phyloP scores from a whole-genome alignment of 37 sponge, comb jelly and placozoan species.

The Spongilla lacustris region DNA sequence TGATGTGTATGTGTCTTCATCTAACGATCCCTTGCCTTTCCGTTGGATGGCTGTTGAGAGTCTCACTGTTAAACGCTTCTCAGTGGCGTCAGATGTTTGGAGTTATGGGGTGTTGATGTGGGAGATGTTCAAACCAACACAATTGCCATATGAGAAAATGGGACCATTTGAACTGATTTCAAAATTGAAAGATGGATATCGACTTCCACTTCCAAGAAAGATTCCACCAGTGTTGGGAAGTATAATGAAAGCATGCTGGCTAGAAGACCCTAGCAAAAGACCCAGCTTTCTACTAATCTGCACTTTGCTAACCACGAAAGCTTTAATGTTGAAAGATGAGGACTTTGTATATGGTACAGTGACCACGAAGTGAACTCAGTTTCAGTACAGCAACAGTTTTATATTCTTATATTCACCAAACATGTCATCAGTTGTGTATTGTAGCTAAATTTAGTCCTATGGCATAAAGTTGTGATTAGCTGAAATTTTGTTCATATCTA shows the following conservation, averaged over 20 bases:
- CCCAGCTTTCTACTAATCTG: constrained; percentile 39
- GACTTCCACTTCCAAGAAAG: constrained; percentile 8
- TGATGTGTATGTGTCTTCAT: not conserved
- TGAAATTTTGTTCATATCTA: no score
- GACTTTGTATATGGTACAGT: no score
- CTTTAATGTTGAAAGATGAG: not conserved
- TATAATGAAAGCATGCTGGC: constrained; percentile 62
- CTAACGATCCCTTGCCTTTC: not conserved
- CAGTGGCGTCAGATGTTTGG: constrained; percentile 44
- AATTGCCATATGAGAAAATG: constrained; percentile 8
- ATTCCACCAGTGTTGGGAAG: not conserved
- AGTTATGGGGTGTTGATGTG: constrained; percentile 24
- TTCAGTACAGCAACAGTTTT: no score
- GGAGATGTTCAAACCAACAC: constrained; percentile 44
- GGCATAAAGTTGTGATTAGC: no score
- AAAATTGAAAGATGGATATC: constrained; percentile 10
- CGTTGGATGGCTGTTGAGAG: constrained; percentile 52
- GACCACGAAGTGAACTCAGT: no score
- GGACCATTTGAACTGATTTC: not conserved
- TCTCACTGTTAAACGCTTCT: constrained; percentile 15
- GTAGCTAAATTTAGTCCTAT: no score
- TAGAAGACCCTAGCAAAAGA: constrained; percentile 9
- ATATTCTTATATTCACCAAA: no score
- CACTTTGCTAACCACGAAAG: constrained; percentile 40
- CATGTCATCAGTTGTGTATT: no score